phyloP scores from a whole-genome alignment of 2,888 invertebrate species.

The Microctonus aethiopoides region DNA sequence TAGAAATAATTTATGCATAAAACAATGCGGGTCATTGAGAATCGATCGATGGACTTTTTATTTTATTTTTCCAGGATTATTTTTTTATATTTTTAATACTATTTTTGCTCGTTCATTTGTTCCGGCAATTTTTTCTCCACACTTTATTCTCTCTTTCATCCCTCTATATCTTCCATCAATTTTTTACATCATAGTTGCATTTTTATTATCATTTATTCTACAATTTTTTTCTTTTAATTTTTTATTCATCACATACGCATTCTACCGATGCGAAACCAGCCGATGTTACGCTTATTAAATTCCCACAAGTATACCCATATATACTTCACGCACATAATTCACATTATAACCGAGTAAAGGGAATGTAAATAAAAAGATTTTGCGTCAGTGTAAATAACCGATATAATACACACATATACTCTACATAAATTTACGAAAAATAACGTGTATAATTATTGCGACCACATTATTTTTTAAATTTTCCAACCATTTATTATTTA shows the following conservation, averaged over 20 bases:
- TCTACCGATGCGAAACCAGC: background rate
- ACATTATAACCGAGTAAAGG: background rate
- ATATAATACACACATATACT: background rate
- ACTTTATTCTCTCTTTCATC: slow-evolving; percentile 24
- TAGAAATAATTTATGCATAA: background rate
- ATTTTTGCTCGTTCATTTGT: slow-evolving; percentile 1
- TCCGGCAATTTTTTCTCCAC: slow-evolving; percentile 14
- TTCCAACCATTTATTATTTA: too few relatives aligned
- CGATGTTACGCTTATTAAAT: background rate
- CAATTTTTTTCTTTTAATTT: background rate
- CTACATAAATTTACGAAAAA: too few relatives aligned
- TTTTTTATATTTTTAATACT: slow-evolving; percentile 15
- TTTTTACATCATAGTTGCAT: slow-evolving; percentile 31
- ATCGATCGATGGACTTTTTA: slow-evolving; percentile 28
- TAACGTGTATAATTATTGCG: too few relatives aligned
- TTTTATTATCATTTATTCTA: background rate
- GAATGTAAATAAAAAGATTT: background rate
- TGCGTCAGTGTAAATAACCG: background rate
- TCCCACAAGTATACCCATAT: background rate
- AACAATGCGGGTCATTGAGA: slow-evolving; percentile 23
- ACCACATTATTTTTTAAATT: too few relatives aligned
- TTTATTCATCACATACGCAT: background rate
- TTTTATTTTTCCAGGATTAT: background rate
- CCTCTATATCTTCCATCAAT: background rate
- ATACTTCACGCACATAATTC: background rate